Evolutionary conservation across 2,888 invertebrate genomes (phyloP).

Genomic region (Eumacrocentrus americanus): DNA sequence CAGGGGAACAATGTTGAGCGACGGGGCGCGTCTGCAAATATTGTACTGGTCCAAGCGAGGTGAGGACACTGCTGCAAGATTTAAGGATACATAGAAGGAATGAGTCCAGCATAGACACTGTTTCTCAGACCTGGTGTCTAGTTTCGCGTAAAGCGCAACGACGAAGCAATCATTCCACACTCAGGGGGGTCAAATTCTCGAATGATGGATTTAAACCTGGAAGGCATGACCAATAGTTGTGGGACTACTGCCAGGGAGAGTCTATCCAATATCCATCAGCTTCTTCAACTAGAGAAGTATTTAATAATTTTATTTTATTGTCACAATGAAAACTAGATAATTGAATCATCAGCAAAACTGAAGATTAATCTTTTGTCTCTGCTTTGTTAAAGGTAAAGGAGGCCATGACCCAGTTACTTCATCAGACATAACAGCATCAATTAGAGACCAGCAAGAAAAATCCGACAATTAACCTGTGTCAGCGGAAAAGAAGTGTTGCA

Average conservation of each 20-base stretch:
- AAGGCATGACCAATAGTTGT: neutral
- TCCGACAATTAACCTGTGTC: too few species aligned
- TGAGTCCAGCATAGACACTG: too few species aligned
- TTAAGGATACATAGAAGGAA: constrained; percentile 35
- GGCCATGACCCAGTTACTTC: neutral
- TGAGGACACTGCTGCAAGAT: constrained; percentile 38
- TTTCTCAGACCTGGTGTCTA: constrained; percentile 17
- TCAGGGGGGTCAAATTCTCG: constrained; percentile 20
- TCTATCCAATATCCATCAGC: neutral
- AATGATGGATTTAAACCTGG: neutral
- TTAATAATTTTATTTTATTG: neutral
- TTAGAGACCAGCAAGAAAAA: too few species aligned
- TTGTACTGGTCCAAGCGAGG: constrained; percentile 38
- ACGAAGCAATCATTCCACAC: constrained; percentile 36
- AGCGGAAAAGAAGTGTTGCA: neutral
- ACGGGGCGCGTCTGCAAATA: constrained; percentile 42
- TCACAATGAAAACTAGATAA: neutral
- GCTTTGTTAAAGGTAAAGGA: neutral
- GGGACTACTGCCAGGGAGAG: neutral
- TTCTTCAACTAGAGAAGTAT: neutral
- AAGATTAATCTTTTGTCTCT: neutral
- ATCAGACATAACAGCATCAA: neutral
- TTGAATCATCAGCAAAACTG: neutral
- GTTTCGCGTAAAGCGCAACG: constrained; percentile 26
- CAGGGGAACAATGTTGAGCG: constrained; percentile 38